These are phyloP conservation scores for Ypsolopha scabrella DNA, from an alignment of 2,888 invertebrate species.

Conservation along the genomic window DNA sequence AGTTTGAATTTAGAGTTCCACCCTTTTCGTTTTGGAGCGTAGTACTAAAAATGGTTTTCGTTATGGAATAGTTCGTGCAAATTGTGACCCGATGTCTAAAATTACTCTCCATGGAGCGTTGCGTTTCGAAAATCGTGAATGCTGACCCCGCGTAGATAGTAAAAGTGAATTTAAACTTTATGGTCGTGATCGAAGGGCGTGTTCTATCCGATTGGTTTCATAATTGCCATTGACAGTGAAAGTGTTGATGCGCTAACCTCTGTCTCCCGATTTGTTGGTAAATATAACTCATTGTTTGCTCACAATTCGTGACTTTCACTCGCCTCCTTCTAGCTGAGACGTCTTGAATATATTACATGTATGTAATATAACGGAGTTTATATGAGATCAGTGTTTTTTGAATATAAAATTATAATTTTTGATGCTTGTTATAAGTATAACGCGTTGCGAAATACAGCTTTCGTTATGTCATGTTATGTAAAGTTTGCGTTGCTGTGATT, in stretches of 20 bases:
- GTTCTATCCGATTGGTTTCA: conserved; percentile 13
- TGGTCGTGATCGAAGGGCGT: conserved; percentile 30
- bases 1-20: conserved; percentile 4
- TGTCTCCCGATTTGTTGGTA: conserved; percentile 19
- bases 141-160: conserved; percentile 9
- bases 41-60: no score
- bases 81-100: neutral
- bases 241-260: conserved; percentile 16
- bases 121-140: no score
- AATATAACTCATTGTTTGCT: conserved; percentile 23
- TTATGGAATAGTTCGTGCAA: neutral
- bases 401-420: no score
- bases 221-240: conserved; percentile 52
- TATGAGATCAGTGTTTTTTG: no score
- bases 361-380: no score
- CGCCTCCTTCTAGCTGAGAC: neutral
- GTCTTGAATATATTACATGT: neutral
- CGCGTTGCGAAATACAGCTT: no score
- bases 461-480: no score
- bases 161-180: conserved; percentile 4
- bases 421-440: no score
- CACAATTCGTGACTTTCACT: neutral
- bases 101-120: neutral
- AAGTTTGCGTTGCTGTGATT: no score
- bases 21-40: conserved; percentile 24